Percentiles rank a stretch among this genome's conserved stretches.
Conservation (phyloP, 2,113 vertebrate genomes). For the Vulpes lagopus region DNA sequence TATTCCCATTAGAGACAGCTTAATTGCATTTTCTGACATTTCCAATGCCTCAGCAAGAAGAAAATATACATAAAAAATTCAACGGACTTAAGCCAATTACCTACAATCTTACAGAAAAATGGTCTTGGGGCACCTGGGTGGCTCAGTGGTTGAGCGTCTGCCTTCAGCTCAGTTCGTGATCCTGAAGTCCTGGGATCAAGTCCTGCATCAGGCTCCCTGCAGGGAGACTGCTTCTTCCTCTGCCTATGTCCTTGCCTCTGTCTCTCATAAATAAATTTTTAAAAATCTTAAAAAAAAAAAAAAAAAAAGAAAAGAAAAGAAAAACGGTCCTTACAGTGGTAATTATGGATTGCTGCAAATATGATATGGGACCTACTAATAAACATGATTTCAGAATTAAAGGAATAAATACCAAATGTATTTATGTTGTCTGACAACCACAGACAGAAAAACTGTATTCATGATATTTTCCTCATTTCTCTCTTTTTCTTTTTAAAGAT, state of each 20-base stretch:
- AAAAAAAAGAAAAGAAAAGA: not conserved
- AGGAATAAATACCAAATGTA: not conserved
- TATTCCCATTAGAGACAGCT: not conserved
- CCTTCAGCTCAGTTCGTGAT: too few species aligned
- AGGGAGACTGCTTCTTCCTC: too few species aligned
- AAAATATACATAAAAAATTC: not conserved
- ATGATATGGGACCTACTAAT: not conserved
- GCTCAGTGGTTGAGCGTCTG: too few species aligned
- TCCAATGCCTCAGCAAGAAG: not conserved
- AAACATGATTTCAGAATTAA: not conserved
- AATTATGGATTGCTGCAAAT: not conserved
- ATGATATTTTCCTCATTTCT: not conserved
- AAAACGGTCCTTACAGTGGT: not conserved
- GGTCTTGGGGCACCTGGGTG: not conserved
- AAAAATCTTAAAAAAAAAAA: too few species aligned
- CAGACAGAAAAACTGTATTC: not conserved
- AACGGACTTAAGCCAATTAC: constrained; percentile 8
- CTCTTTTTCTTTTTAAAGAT: too few species aligned
- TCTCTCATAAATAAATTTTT: too few species aligned
- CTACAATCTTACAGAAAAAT: not conserved
- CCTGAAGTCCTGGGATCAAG: too few species aligned
- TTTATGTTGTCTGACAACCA: not conserved
- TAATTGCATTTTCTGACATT: constrained; percentile 19
- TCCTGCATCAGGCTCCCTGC: too few species aligned
- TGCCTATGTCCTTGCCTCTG: too few species aligned